Evolutionary conservation across 2,113 vertebrate genomes (phyloP), one percentile per base, ranked within the genome.

Genomic region (Lutjanus erythropterus): DNA sequence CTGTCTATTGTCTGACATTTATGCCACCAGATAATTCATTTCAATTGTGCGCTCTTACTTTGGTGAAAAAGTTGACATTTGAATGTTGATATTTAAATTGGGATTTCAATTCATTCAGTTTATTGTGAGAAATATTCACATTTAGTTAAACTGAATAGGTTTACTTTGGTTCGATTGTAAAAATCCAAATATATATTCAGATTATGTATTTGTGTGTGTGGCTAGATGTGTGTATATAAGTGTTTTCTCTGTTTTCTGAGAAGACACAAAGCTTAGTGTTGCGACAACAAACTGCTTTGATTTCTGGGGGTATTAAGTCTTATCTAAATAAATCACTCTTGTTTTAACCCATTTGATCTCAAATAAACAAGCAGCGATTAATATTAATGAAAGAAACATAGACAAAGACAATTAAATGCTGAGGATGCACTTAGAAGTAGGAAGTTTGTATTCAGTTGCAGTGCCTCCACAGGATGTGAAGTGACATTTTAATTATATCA

Each of bases 401-500:
- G 35, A 56, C 44, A 68, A 76, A 85, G 64, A 80, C 66, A 83
- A 87, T 81, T 79, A 78, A 46, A 79, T 66, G 56, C 9, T 60
- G 78, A 70, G 27, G 23, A 78, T 78, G 64, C 72, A 78, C 47
- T 60, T 44, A 37, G 33, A 85, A 64, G 19, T 16, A 25, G 49
- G n/a, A 59, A n/a, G 73, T 90, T 82, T 89, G 84, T 67, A 84
- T 88, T 83, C 75, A 74, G 74, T 52, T 62, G 70, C 33, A 11
- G 80, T 65, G 15, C 68, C 50, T 71, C 78, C 46, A 15, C 39
- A 59, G 58, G 73, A 88, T 78, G 71, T 74, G 53, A 89, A 87
- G 72, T 80, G 81, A 89, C 75, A 85, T 89, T 87, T 90, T 89
- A 90, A 90, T 89, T 78, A 58, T 58, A 76, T 62, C 66, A 71